Base-by-base conservation (phyloP, 2,797 vertebrate species). In the Syngnathus rostellatus region DNA sequence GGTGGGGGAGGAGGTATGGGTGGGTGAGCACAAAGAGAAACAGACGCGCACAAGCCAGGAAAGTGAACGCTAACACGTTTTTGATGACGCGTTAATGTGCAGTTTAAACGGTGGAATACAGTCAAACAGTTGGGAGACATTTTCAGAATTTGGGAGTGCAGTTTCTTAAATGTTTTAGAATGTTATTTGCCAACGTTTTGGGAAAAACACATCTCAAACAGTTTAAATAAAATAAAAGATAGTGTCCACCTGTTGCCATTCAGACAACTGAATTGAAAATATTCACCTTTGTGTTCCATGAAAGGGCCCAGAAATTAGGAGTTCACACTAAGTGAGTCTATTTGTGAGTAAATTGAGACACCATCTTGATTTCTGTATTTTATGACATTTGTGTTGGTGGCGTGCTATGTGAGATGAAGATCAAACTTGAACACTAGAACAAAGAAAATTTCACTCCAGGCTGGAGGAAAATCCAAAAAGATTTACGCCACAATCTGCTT, bases 21-120 rank as follows among this genome's bases (percentile, higher is more conserved):
- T 11, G 43, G 43, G 11, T 3, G 67, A 51, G 43, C 53, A 77
- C 68, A 74, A 75, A 74, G 43, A 69, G 37, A 74, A 55, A 71
- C 51, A 70, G 37, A 62, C 48, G 66, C 25, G 46, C 16, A 14
- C 40, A 61, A 16, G 38, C 51, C 38, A 6, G 6, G 6, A 58
- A 37, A 58, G 55, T 58, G 63, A 65, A 68, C 16, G 19, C 39
- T 38, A 41, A 65, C 64, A 50, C 39, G 55, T 14, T 39, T 19
- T 53, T 50, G n/a, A 45, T 61, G 59, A 61, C 39, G 21, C 39
- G 39, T 11, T 61, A 41, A 41, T 41, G 40, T 21, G 59, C n/a
- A 41, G 38, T 37, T 58, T 37, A 37, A 58, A 37, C 5, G n/a
- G 39, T 23, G 9, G 41, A 37, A 58, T 16, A 38, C 31, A 38